A percentile compares a stretch with the other conserved stretches of the same genome.
Evolutionary conservation across 2,113 vertebrate species (phyloP).

Genomic region (Centropus unirufus): DNA sequence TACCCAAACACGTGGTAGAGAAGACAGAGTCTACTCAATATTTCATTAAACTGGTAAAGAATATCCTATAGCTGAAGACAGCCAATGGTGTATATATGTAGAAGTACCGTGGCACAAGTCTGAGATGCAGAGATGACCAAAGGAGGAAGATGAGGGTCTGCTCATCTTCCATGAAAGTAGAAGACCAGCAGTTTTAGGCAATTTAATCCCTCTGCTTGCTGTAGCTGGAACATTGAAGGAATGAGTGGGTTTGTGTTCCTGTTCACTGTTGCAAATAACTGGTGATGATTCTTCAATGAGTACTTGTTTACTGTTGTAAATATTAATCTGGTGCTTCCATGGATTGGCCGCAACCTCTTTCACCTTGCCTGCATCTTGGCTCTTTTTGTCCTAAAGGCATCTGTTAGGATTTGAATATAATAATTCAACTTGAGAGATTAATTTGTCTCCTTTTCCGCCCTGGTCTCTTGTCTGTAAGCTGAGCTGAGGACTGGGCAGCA

Average conservation of each 20-base stretch:
- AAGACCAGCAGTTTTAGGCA: not conserved
- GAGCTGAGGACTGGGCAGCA: not conserved
- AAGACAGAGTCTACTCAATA: not conserved
- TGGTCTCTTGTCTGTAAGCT: not conserved
- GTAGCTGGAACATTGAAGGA: not conserved
- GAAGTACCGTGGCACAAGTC: not conserved
- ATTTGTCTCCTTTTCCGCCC: not conserved
- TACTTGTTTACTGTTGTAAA: constrained; percentile 24
- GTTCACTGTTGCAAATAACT: not conserved
- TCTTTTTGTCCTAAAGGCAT: constrained; percentile 39
- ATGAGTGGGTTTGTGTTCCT: not conserved
- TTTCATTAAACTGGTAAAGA: not conserved
- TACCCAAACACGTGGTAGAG: not conserved
- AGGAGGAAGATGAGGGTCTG: not conserved
- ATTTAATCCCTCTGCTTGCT: not conserved
- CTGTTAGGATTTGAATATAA: constrained; percentile 23
- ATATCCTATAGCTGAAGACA: not conserved
- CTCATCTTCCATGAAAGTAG: not conserved
- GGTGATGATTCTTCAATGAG: not conserved
- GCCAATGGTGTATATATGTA: accelerated
- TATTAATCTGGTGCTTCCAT: constrained; percentile 4
- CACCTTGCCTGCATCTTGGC: not conserved
- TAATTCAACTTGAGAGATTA: constrained; percentile 24
- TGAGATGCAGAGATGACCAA: not conserved
- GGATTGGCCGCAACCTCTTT: not conserved